Percentiles rank a stretch among this genome's conserved stretches.
phyloP scores from a whole-genome alignment of 2,797 vertebrate genomes.

The Channallabes apus region DNA sequence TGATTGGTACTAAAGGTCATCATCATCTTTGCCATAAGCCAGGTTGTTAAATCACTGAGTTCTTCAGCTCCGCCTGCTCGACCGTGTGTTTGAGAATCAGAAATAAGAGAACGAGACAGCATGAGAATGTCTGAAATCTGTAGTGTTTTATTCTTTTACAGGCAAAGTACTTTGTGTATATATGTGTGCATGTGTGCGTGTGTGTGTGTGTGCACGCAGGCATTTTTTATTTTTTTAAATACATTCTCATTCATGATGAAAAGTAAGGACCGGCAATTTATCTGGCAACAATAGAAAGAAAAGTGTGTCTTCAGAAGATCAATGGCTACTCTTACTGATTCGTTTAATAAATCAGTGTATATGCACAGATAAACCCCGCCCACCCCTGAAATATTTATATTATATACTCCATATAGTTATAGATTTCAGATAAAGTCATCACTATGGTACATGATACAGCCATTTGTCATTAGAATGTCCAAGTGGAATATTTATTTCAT shows the following conservation, averaged over 20 bases:
- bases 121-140: conserved; percentile 43
- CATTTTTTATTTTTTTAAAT: conserved; percentile 57
- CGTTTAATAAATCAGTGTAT: conserved; percentile 49
- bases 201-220: conserved; percentile 36
- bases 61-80: not conserved
- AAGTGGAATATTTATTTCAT: conserved; percentile 62
- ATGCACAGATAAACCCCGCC: conserved; percentile 56
- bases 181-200: conserved; percentile 16
- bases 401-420: conserved; percentile 73
- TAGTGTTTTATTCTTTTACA: conserved; percentile 54
- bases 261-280: conserved; percentile 71
- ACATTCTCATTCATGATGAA: conserved; percentile 78
- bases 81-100: not conserved
- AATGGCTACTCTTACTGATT: conserved; percentile 62
- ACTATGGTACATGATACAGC: conserved; percentile 70
- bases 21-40: not conserved
- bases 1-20: too few relatives aligned
- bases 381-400: conserved; percentile 54
- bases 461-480: conserved; percentile 68
- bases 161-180: conserved; percentile 48
- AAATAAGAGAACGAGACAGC: conserved; percentile 1
- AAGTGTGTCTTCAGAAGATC: conserved; percentile 69
- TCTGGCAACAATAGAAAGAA: conserved; percentile 71
- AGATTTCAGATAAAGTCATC: conserved; percentile 70
- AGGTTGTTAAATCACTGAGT: not conserved